Base-by-base conservation (phyloP, 2,113 vertebrate genomes). In the Tichodroma muraria region DNA sequence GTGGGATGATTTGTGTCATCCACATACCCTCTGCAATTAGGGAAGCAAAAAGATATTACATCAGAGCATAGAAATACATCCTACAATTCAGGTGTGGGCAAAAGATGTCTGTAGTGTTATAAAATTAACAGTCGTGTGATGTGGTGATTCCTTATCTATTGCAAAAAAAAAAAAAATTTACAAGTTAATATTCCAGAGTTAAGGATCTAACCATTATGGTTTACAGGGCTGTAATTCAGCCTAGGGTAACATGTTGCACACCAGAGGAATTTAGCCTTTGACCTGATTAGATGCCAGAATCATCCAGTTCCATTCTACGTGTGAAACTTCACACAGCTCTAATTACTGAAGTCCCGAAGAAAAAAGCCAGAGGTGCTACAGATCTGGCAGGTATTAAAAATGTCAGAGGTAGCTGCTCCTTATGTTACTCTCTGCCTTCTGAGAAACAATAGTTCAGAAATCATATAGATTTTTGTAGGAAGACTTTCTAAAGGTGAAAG, bases 261-360 rank as follows among this genome's bases (percentile, higher is more conserved):
- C 42, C 75, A 90, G 64, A 94, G 90, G 94, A 96, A 96, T 95
- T 92, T 95, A 96, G 90, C 95, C 95, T 96, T 94, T 97, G 95
- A 96, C 92, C 94, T 70, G 65, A 85, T 96, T 95, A 94, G 88
- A 89, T 73, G 64, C 85, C 64, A 65, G 94, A 92, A 90, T 95
- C 83, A 96, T 93, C 90, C 92, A 81, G 86, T 89, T 92, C 91
- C 76, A 79, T 88, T 89, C 90, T 85, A 86, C 22, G 35, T 95
- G 91, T 95, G 94, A 97, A 97, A 92, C 92, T 97, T 95, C 94
- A 95, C 91, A 96, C 65, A 94, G 60, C 72, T 92, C 56, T 96
- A 94, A 94, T 95, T 95, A 92, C 82, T 78, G 72, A 85, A 94
- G 64, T 68, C 88, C 91, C 22, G 56, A 93, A 96, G 93, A 95